Conservation (phyloP, 2,113 vertebrate species). For the Beaufortia kweichowensis region DNA sequence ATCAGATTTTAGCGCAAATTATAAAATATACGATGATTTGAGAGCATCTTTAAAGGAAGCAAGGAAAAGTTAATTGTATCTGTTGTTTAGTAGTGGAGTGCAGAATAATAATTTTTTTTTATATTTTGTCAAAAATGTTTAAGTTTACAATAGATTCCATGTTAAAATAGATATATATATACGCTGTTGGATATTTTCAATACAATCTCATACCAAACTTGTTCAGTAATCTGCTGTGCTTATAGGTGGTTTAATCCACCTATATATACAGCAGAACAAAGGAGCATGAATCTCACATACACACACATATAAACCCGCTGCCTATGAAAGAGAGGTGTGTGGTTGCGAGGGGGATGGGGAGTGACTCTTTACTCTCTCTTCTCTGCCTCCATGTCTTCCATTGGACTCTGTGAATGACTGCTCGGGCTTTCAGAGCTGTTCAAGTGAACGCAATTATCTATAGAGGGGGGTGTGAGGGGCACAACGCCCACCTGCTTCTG, state of each 20-base stretch:
- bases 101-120: too few relatives aligned
- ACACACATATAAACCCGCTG: slow-evolving; percentile 16
- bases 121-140: too few relatives aligned
- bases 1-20: neutral
- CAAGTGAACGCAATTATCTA: slow-evolving; percentile 45
- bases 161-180: too few relatives aligned
- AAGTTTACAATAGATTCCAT: too few relatives aligned
- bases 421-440: slow-evolving; percentile 25
- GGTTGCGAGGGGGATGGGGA: slow-evolving; percentile 58
- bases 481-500: slow-evolving; percentile 54
- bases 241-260: neutral
- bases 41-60: too few relatives aligned
- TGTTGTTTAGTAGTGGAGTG: too few relatives aligned
- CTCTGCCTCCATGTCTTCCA: slow-evolving; percentile 15
- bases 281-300: slow-evolving; percentile 36
- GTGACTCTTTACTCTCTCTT: slow-evolving; percentile 51
- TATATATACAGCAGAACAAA: slow-evolving; percentile 58
- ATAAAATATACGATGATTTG: neutral
- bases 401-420: slow-evolving; percentile 1
- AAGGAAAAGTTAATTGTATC: too few relatives aligned
- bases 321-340: slow-evolving; percentile 18
- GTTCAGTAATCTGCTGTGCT: too few relatives aligned
- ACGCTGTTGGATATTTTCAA: too few relatives aligned
- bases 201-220: too few relatives aligned
- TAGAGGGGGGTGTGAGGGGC: slow-evolving; percentile 11